Percentiles rank a stretch among this genome's conserved stretches.
Evolutionary conservation across 2,113 vertebrate genomes (phyloP).

Genomic region (Chascanopsetta lugubris): DNA sequence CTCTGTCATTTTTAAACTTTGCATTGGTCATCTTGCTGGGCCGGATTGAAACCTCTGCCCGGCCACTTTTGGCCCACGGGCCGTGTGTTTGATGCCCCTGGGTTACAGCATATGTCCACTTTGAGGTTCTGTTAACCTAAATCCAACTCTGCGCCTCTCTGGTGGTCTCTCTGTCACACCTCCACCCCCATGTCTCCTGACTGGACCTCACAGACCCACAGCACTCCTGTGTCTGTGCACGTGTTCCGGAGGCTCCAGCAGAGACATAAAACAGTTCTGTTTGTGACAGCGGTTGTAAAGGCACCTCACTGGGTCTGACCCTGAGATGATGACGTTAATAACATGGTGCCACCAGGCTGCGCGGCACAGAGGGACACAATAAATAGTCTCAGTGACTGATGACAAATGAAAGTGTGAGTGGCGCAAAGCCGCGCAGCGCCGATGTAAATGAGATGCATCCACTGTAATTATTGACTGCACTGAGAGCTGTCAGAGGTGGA

Average conservation of each 20-base stretch:
- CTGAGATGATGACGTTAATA: slow-evolving; percentile 47
- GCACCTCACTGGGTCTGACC: slow-evolving; percentile 24
- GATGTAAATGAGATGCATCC: slow-evolving; percentile 54
- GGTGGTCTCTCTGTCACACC: no score
- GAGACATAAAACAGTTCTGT: slow-evolving; percentile 10
- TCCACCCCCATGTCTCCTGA: no score
- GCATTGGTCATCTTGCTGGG: no score
- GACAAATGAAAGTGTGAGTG: slow-evolving; percentile 59
- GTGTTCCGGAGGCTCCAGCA: not conserved
- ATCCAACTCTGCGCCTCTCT: no score
- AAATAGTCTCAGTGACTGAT: slow-evolving; percentile 52
- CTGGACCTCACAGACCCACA: no score
- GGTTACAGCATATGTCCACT: no score
- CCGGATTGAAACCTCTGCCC: no score
- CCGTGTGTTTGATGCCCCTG: no score
- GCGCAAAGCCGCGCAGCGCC: slow-evolving; percentile 43
- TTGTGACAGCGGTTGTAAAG: slow-evolving; percentile 1
- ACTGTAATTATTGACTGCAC: slow-evolving; percentile 54
- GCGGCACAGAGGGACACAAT: slow-evolving; percentile 23
- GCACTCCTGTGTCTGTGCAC: slow-evolving; percentile 1
- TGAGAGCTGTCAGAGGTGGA: slow-evolving; percentile 46
- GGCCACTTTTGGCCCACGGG: no score
- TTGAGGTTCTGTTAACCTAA: no score
- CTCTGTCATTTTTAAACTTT: no score
- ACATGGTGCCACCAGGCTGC: slow-evolving; percentile 22